Evolutionary conservation across 2,113 vertebrate genomes (phyloP), one percentile per base, ranked within the genome.

Genomic region (Dipodomys ordii): DNA sequence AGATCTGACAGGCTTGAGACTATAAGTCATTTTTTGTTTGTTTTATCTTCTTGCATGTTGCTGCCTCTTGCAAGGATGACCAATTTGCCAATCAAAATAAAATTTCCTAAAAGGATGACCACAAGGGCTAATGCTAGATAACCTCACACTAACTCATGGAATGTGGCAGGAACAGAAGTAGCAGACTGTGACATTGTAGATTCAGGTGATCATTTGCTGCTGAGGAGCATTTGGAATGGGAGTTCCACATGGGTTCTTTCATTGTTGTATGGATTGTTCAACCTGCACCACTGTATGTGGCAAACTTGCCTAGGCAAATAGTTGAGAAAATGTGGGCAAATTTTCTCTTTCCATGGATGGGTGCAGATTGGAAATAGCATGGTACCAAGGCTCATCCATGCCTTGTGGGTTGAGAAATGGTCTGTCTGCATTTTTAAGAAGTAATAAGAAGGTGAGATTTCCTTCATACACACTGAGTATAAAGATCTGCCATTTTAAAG

Each of bases 401-500:
- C 30, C 16, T 80, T 7, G 49, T 85, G n/a, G 25, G 4, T 76
- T 88, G 64, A 83, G 2, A 94, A 32, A 27, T 46, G 2, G 28
- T 81, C 13, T 84, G 71, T 81, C 13, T 84, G 71, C 0, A 72
- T 73, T 89, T 90, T 30, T 32, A 46, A 91, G 18, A 83, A 90
- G 3, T 88, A 64, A 30, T 89, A 44, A 88, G 85, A 88, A 2
- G 71, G 12, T 25, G 0, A 57, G 83, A 77, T 35, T 84, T 30
- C 60, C 65, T 88, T 64, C 44, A 46, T 79, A 32, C 1, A 57
- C 19, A 72, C 6, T 64, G 74, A 89, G 7, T 57, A 62, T 72
- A 77, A 93, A 18, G 20, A 87, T 1, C 12, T 39, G 67, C n/a
- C 19, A 84, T 88, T 80, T 94, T 67, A 72, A 76, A 87, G 46